Evolutionary conservation across 2,888 invertebrate genomes (phyloP), one percentile per base, ranked within the genome.

Genomic region (Trimorus sp.): DNA sequence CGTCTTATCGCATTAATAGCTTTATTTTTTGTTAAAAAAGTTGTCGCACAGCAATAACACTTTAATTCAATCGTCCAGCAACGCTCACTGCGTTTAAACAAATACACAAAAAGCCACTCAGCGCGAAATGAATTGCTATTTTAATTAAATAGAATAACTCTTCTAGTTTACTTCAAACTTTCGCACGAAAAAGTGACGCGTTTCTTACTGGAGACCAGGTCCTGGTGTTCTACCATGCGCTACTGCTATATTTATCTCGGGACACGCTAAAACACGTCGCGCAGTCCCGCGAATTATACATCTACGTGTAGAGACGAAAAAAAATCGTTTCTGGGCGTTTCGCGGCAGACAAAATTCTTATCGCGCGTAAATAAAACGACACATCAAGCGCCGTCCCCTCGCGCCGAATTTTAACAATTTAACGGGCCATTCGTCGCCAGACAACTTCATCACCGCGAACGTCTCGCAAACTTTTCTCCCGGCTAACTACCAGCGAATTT

Each of bases 401-500:
- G 38, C 11, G 26, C 9, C 36, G 26, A 62, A 62, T 56, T 56
- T 36, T 36, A 62, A 62, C 45, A 45, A n/a, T 48, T 26, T 48
- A 37, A 66, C 15, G 5, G 38, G 7, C 48, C 9, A 56, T 59
- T 59, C 49, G n/a, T 60, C 53, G 16, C 15, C 40, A 42, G 40
- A 53, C 59, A 53, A 62, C 60, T 63, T 14, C 26, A 48, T 56
- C 26, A 62, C 36, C 36, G 45, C 60, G 42, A 54, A 45, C 62
- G 54, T 37, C 11, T n/a, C 36, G 12, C 15, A 66, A 74, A 74
- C 48, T 60, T 75, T 15, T 6, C 15, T 53, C 69, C 66, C 59
- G 58, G 48, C 48, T 48, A 49, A 70, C 69, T 68, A 69, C 62
- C 51, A 56, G 63, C 15, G 63, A 51, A 78, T 66, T 69, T 78